phyloP scores from a whole-genome alignment of 2,888 invertebrate species.

The Lagria hirta region DNA sequence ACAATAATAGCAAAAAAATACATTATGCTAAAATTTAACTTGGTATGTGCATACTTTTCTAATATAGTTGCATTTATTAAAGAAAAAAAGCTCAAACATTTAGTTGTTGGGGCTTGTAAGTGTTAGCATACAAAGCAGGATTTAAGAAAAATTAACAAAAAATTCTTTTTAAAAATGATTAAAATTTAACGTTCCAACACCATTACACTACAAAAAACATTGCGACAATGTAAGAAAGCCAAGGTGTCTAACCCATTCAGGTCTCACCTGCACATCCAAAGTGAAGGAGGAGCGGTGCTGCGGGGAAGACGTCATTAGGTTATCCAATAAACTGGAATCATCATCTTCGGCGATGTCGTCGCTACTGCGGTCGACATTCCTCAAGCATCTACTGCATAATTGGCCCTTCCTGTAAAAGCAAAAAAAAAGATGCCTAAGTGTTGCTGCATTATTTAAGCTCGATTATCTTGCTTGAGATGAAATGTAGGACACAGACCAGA shows the following conservation, averaged over 20 bases:
- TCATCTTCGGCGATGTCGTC: constrained; percentile 67
- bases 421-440: too few species aligned
- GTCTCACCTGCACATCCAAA: constrained; percentile 53
- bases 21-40: too few species aligned
- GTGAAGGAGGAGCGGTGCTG: constrained; percentile 46
- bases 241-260: constrained; percentile 43
- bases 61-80: too few species aligned
- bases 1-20: too few species aligned
- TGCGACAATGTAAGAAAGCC: constrained; percentile 45
- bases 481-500: too few species aligned
- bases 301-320: constrained; percentile 36
- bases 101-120: too few species aligned
- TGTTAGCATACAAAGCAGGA: too few species aligned
- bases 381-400: constrained; percentile 77
- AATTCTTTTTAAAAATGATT: constrained; percentile 21
- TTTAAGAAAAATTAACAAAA: too few species aligned
- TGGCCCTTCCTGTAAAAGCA: constrained; percentile 70
- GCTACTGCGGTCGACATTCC: constrained; percentile 59
- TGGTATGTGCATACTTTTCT: too few species aligned
- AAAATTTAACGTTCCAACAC: constrained; percentile 26
- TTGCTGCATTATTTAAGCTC: too few species aligned
- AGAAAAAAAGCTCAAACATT: too few species aligned
- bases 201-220: constrained; percentile 43
- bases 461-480: too few species aligned
- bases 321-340: constrained; percentile 66